Evolutionary conservation across 2,888 invertebrate genomes (phyloP).

Genomic region (Dugesia japonica): DNA sequence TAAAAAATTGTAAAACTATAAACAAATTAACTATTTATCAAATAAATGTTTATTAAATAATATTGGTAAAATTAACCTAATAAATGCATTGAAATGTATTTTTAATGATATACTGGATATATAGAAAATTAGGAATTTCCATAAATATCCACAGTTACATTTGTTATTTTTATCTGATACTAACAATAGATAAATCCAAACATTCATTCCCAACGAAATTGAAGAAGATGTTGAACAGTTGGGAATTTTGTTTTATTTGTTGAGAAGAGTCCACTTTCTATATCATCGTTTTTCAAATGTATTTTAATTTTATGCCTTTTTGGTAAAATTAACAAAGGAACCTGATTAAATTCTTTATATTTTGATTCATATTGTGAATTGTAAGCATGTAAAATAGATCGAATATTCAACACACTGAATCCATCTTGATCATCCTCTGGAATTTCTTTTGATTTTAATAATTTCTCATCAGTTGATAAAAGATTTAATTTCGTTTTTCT

Average conservation of each 20-base stretch:
- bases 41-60: too few relatives aligned
- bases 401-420: neutral
- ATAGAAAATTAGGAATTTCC: too few relatives aligned
- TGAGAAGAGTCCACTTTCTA: neutral
- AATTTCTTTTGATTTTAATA: neutral
- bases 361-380: neutral
- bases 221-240: conserved; percentile 15
- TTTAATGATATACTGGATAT: too few relatives aligned
- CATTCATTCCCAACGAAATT: neutral
- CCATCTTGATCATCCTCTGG: neutral
- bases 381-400: neutral
- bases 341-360: neutral
- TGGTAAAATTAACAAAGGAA: neutral
- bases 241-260: neutral
- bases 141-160: too few relatives aligned
- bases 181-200: too few relatives aligned
- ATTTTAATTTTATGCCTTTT: neutral
- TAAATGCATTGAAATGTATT: too few relatives aligned
- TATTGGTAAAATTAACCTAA: too few relatives aligned
- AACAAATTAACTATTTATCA: too few relatives aligned
- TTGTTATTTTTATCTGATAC: too few relatives aligned
- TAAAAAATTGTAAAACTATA: too few relatives aligned
- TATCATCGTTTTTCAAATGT: neutral
- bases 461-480: neutral
- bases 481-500: neutral